Evolutionary conservation across 2,888 invertebrate genomes (phyloP).

Genomic region (Netelia virgata): DNA sequence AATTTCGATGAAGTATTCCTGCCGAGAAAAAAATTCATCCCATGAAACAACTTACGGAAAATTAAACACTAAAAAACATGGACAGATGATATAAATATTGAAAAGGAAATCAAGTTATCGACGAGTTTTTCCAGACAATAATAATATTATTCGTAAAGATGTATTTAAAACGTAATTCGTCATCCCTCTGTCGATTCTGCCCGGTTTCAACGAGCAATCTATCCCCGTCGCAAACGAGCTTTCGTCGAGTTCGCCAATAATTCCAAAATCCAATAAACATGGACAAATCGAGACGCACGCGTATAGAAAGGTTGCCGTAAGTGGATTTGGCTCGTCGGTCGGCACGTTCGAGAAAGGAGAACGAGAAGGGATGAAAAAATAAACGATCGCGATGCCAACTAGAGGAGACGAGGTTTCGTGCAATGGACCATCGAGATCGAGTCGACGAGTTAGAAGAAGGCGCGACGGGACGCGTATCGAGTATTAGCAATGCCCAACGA

Average conservation of each 20-base stretch:
- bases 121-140: neutral
- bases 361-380: conserved; percentile 28
- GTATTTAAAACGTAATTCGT: neutral
- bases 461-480: conserved; percentile 54
- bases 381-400: conserved; percentile 56
- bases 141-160: too few species aligned
- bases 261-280: conserved; percentile 51
- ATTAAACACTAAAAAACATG: too few species aligned
- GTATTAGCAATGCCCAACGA: conserved; percentile 17
- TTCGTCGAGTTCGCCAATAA: conserved; percentile 30
- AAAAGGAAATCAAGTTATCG: too few species aligned
- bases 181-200: neutral
- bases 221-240: neutral
- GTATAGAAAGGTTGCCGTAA: conserved; percentile 33
- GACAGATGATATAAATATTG: too few species aligned
- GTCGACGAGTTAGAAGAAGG: conserved; percentile 12
- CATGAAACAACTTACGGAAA: too few species aligned
- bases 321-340: conserved; percentile 56
- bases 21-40: too few species aligned
- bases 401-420: conserved; percentile 10
- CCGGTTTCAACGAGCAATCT: neutral
- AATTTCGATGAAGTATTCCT: too few species aligned
- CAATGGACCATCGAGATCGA: conserved; percentile 6
- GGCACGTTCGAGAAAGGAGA: conserved; percentile 30
- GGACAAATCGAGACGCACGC: conserved; percentile 20